Conservation (phyloP, 2,113 vertebrate species). For the Pleuronectes platessa region DNA sequence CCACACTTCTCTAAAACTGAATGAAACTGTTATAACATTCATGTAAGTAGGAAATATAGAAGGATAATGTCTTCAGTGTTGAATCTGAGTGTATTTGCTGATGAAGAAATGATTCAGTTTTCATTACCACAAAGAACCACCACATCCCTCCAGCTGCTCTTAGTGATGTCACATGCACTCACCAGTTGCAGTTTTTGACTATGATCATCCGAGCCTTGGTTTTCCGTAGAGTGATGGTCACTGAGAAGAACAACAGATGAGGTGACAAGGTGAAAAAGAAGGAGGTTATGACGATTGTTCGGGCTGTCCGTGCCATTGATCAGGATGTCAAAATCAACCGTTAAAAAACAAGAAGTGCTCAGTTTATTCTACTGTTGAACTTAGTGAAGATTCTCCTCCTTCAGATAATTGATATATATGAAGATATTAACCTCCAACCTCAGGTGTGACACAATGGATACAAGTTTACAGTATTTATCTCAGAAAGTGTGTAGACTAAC, state of each 20-base stretch:
- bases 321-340: no score
- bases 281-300: background rate
- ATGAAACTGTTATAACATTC: no score
- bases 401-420: background rate
- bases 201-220: conserved; percentile 58
- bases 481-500: conserved; percentile 47
- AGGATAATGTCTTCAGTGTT: no score
- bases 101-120: no score
- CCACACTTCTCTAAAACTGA: no score
- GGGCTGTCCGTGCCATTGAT: no score
- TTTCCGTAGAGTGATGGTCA: conserved; percentile 48
- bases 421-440: no score
- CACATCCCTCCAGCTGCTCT: background rate
- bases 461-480: background rate
- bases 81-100: no score
- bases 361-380: no score
- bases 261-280: background rate
- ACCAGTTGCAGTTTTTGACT: conserved; percentile 83
- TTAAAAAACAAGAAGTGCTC: no score
- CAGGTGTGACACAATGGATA: background rate
- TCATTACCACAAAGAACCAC: background rate
- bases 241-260: conserved; percentile 34
- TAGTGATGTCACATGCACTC: conserved; percentile 62
- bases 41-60: no score
- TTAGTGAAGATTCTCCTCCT: no score